Evolutionary conservation across 2,113 vertebrate species (phyloP), one percentile per base, ranked within the genome.

Genomic region (Sclerurus mexicanus): DNA sequence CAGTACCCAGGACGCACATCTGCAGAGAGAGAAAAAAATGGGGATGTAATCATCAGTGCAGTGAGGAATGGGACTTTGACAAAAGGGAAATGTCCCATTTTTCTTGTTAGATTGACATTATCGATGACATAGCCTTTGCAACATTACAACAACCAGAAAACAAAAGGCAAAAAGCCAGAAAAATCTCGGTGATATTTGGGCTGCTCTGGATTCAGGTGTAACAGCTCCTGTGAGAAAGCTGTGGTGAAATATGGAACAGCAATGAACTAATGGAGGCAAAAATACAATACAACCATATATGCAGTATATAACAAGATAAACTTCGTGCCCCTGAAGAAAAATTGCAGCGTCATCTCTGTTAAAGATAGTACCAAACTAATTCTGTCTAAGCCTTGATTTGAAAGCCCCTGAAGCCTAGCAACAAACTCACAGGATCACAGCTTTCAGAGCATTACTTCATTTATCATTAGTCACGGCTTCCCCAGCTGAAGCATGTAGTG

Each of bases 1-100:
- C 99, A 99, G 97, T 98, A 98, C 16, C 99, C 99, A 9, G 98
- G 98, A 25, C 99, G 99, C 59, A 98, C 98, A 83, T 99, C 99
- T 99, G 96, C n/a, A 42, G 2, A 39, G 72, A 95, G 35, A 95
- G 35, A 96, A 39, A 95, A 17, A 91, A 50, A 85, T 0, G 2
- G 12, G 17, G 7, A 58, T 7, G 39, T 23, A 37, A 75, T 5
- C 11, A 9, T 17, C 44, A 30, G 19, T 42, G 56, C 76, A 37
- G 15, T 2, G 17, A 62, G 55, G 25, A 44, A 53, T 1, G 1
- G 4, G 23, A 42, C 62, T 75, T 52, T 49, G 40, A n/a, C 28
- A n/a, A 40, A 62, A 77, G 17, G 31, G 18, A 89, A 47, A 74
- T 9, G 12, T 22, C 31, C 2, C 2, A 0, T 12, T 85, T 40